These are phyloP conservation scores for Clusia tigrina DNA, from an alignment of 2,888 invertebrate genomes.

Conservation along the genomic window DNA sequence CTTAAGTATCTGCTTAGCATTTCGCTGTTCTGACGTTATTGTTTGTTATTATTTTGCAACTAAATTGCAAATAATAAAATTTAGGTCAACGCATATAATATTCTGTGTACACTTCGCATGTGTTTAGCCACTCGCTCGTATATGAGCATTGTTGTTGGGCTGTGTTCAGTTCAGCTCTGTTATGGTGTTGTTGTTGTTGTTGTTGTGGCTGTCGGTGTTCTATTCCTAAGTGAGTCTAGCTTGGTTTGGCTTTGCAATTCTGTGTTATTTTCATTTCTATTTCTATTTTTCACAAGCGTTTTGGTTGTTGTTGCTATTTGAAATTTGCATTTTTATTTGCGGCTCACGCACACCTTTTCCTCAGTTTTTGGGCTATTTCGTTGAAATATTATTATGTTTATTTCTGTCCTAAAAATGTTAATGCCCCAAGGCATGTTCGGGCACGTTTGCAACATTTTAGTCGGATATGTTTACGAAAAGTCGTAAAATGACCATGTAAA, in stretches of 20 bases:
- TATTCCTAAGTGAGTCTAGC: not conserved
- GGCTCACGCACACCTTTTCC: not conserved
- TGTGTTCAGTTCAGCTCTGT: not conserved
- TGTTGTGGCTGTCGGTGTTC: not conserved
- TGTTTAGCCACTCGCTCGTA: not conserved
- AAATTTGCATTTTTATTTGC: slow-evolving; percentile 34
- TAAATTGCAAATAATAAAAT: slow-evolving; percentile 37
- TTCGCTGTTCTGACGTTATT: slow-evolving; percentile 7
- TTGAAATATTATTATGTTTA: not conserved
- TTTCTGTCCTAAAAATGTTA: not conserved
- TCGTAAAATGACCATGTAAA: too few species aligned
- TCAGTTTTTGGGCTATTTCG: not conserved
- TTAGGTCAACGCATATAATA: slow-evolving; percentile 58
- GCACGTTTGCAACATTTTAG: not conserved
- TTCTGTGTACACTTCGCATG: slow-evolving; percentile 15
- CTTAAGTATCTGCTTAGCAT: slow-evolving; percentile 1
- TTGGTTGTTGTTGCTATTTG: slow-evolving; percentile 41
- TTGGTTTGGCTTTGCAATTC: slow-evolving; percentile 5
- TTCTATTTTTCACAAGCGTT: slow-evolving; percentile 9
- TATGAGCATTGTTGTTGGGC: not conserved
- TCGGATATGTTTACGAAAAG: not conserved
- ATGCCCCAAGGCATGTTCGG: not conserved
- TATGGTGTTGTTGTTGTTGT: not conserved
- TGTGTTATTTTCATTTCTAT: slow-evolving; percentile 21
- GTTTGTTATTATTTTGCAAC: slow-evolving; percentile 35